Evolutionary conservation across 2,113 vertebrate genomes (phyloP), one percentile per base, ranked within the genome.

Genomic region (Albula goreensis): DNA sequence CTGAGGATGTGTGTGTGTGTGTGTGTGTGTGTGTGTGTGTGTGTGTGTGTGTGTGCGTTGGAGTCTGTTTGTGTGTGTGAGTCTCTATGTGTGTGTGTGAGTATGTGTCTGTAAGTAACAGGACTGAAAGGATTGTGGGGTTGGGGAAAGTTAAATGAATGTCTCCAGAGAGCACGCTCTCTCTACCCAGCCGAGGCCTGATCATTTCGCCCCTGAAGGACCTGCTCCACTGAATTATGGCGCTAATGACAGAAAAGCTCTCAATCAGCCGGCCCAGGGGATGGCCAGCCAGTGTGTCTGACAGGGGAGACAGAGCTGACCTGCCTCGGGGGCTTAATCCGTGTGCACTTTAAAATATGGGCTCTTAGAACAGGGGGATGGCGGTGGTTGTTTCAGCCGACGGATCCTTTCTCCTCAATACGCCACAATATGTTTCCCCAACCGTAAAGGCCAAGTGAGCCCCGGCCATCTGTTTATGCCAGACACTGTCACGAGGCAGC

Each of bases 191-290:
- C 19, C 31, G 70, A n/a, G 70, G 70, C n/a, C 70, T 25, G 70
- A 8, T 74, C n/a, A 74, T 31, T n/a, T 9, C 31, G 70, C 10
- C 22, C 70, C 70, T 70, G 22, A 17, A n/a, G 63, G 63, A 70
- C 63, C 63, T n/a, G 63, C 3, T 74, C 70, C 9, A n/a, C 70
- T n/a, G 70, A 74, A 74, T 74, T 74, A 74, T 22, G 8, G 70
- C 63, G n/a, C 70, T 74, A 74, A 74, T 74, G 70, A 74, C n/a
- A 74, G n/a, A 31, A 74, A 74, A n/a, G 22, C 70, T 74, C 70
- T 74, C 70, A 74, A 31, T 31, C n/a, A 74, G 70, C 70, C 8
- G n/a, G 31, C n/a, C 25, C 70, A 8, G 31, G 70, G 70, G 70
- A 74, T n/a, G 31, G 70, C 4, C 22, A 9, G n/a, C 10, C 22